Base-by-base conservation (phyloP, 2,888 invertebrate genomes). In the Phortica okadai region DNA sequence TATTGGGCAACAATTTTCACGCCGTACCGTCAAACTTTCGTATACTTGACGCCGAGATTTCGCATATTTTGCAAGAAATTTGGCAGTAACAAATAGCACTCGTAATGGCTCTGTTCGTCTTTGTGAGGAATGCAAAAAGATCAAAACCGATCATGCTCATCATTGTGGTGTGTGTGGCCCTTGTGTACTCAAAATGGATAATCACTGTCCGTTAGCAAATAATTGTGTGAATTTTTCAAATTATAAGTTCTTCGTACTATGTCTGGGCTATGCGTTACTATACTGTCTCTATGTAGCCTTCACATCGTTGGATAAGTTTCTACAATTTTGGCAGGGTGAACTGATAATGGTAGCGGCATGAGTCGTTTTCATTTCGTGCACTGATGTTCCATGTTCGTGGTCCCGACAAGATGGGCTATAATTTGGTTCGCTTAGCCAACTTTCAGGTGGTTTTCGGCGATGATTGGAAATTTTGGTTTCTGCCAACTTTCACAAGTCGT, bases 231-330 rank as follows among this genome's bases (percentile, higher is more conserved):
- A 97, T 91, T 99, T 97, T 93, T 95, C 96, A 91, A 99, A 99
- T 92, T 99, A 99, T 93, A 99, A 99, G 93, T 99, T 96, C 93
- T 99, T 99, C 93, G 95, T 99, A 91, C 94, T 99, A 84, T 99
- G 99, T 93, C 94, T 99, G 89, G 97, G 96, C 82, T 99, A 99
- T 92, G 97, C 97, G 66, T 94, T 98, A 85, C 88, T 97, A 78
- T 98, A 98, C 92, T 99, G 98, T 92, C 91, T 97, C 82, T 99
- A 96, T 92, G 95, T 98, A 83, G 96, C 96, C 85, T 92, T 94
- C 74, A 97, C 98, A 76, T 95, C 97, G 83, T 92, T 98, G 85
- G 95, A 96, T 84, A 97, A 96, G 92, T 98, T 98, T 92, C 95
- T 98, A 89, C 93, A 93, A 82, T 97, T 97, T 92, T 98, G 98